Evolutionary conservation across 2,113 vertebrate species (phyloP), one percentile per base, ranked within the genome.

Genomic region (Paracanthobrama guichenoti): DNA sequence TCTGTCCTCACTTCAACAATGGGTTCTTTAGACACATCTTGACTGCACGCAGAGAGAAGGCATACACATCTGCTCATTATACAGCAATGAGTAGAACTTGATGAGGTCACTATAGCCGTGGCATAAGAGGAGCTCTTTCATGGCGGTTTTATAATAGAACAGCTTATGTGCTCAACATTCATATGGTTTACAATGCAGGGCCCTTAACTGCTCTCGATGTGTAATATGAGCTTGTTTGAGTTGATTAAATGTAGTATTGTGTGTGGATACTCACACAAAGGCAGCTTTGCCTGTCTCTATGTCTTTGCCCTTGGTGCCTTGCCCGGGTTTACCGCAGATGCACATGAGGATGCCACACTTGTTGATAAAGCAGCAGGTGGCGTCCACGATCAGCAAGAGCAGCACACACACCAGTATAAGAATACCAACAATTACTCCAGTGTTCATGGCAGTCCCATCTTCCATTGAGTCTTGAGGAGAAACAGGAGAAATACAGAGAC

Each of bases 301-400:
- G 93, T 96, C 96, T 86, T 97, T 97, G 85, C 96, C 96, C 93
- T 99, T 99, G 84, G 95, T 94, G 1, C 96, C 95, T 0, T 97
- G 95, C 60, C 96, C 96, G 0, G 96, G 92, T 71, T 98, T 99
- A 20, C 97, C 97, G 0, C 98, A 99, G 79, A 99, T 95, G 92
- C 98, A 99, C 98, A 99, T 99, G 76, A 99, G 94, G 88, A 99
- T 94, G 85, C 98, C 98, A 0, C 98, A 99, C 91, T 98, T 99
- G 94, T 99, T 99, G 88, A 98, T 93, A 93, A 99, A 98, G 94
- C 96, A 99, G 93, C 98, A 99, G 91, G 97, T 97, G 92, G 98
- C 93, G 39, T 99, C 98, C 89, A 99, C 95, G 0, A 94, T 96
- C 91, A 99, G 95, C 89, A 99, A 94, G 78, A 99, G 94, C 73